Conservation (phyloP, 2,797 vertebrate species). For the Gadopsis marmoratus region DNA sequence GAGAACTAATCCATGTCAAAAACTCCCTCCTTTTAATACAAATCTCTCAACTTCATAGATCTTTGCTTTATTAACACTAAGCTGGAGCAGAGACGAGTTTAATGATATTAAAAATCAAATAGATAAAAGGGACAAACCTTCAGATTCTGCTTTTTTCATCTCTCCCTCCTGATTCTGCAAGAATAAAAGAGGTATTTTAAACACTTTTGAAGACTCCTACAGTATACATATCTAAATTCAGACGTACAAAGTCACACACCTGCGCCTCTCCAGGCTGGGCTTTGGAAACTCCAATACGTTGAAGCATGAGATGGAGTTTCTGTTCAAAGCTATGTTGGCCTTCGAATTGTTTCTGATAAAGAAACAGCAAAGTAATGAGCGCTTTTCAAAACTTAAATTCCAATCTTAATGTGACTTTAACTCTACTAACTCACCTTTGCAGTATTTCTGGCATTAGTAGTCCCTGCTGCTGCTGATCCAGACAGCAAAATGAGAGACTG, state of each 20-base stretch:
- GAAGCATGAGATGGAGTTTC: conserved; percentile 95
- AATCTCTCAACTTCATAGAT: conserved; percentile 43
- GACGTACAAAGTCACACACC: conserved; percentile 60
- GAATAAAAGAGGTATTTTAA: conserved; percentile 36
- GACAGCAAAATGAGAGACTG: conserved; percentile 96
- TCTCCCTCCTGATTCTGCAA: conserved; percentile 81
- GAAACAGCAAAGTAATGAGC: conserved; percentile 19
- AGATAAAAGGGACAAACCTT: conserved; percentile 73
- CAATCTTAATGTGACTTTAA: neutral
- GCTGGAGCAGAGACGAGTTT: conserved; percentile 22
- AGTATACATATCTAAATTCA: conserved; percentile 1
- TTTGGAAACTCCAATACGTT: conserved; percentile 94
- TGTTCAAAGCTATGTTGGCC: conserved; percentile 94
- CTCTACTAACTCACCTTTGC: conserved; percentile 85
- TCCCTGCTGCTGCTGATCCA: conserved; percentile 88
- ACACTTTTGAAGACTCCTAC: neutral
- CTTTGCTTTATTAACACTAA: conserved; percentile 36
- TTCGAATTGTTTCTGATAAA: conserved; percentile 90
- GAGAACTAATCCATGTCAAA: conserved; percentile 21
- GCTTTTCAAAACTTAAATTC: neutral
- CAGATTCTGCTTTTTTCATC: conserved; percentile 86
- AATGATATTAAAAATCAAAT: conserved; percentile 27
- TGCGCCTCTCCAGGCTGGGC: conserved; percentile 88
- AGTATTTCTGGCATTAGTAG: conserved; percentile 77
- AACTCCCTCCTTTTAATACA: conserved; percentile 35